These are phyloP conservation scores for Zaprionus bogoriensis DNA, from an alignment of 2,888 invertebrate species.

Conservation along the genomic window DNA sequence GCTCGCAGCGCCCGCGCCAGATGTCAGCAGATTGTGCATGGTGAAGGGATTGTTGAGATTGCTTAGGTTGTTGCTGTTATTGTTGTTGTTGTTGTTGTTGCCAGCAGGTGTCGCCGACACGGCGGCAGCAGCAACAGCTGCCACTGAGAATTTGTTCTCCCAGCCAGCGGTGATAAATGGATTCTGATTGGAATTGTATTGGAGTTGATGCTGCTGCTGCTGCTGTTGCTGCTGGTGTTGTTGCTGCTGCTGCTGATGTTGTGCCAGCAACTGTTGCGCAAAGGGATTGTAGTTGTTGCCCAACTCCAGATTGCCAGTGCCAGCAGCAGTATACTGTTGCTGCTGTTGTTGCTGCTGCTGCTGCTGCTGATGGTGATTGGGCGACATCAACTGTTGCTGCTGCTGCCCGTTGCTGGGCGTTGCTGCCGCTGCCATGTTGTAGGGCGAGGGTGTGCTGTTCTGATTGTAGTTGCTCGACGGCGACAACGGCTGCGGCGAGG, in stretches of 20 bases:
- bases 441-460: conserved; percentile 81
- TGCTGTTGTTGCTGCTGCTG: conserved; percentile 58
- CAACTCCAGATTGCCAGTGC: conserved; percentile 44
- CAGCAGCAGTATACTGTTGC: conserved; percentile 43
- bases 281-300: conserved; percentile 63
- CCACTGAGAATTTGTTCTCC: conserved; percentile 67
- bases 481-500: conserved; percentile 82
- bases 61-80: conserved; percentile 65
- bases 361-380: conserved; percentile 67
- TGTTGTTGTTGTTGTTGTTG: conserved; percentile 58
- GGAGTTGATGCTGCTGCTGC: conserved; percentile 56
- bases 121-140: conserved; percentile 47
- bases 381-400: conserved; percentile 64
- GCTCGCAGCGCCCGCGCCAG: conserved; percentile 48
- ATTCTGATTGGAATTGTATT: conserved; percentile 66
- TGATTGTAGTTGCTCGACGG: conserved; percentile 78
- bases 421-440: conserved; percentile 62
- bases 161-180: conserved; percentile 64
- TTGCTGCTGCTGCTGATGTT: conserved; percentile 56
- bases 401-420: conserved; percentile 60
- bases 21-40: conserved; percentile 68
- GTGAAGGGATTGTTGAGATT: conserved; percentile 76
- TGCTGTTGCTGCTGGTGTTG: conserved; percentile 56
- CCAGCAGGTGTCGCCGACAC: conserved; percentile 30
- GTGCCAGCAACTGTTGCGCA: conserved; percentile 57